Conservation (phyloP, 2,797 vertebrate species). For the Muraenolepis orangiensis region DNA sequence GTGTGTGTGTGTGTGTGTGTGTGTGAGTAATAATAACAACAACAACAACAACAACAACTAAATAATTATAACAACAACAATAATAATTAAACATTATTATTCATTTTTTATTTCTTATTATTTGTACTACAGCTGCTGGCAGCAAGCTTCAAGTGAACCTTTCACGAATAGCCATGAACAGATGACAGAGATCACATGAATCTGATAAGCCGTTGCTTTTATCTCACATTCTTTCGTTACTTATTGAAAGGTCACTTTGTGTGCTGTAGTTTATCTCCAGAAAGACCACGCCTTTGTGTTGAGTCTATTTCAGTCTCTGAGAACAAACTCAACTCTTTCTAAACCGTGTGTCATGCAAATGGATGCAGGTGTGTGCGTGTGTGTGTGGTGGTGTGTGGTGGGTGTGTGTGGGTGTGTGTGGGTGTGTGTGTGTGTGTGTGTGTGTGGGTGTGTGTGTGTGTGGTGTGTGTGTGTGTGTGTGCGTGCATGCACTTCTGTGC, state of each 20-base stretch:
- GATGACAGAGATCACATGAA: neutral
- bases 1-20: too few relatives aligned
- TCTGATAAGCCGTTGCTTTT: neutral
- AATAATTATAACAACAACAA: too few relatives aligned
- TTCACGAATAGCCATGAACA: too few relatives aligned
- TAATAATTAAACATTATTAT: too few relatives aligned
- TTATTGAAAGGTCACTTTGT: neutral
- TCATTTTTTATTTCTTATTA: neutral
- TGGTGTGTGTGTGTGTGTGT: neutral
- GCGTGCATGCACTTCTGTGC: neutral
- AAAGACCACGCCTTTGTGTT: neutral
- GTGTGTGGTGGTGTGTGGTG: constrained; percentile 17
- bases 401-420: neutral
- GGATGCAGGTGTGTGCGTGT: constrained; percentile 14
- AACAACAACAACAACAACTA: too few relatives aligned
- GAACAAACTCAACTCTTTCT: neutral
- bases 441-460: constrained; percentile 3
- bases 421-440: neutral
- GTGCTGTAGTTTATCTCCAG: constrained; percentile 1
- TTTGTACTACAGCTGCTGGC: too few relatives aligned
- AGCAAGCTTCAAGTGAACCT: too few relatives aligned
- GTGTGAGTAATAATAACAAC: too few relatives aligned
- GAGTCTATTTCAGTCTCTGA: neutral
- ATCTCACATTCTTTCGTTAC: neutral
- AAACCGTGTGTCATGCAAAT: neutral